Evolutionary conservation across 2,888 invertebrate genomes (phyloP), one percentile per base, ranked within the genome.

Genomic region (Doris montereyensis): DNA sequence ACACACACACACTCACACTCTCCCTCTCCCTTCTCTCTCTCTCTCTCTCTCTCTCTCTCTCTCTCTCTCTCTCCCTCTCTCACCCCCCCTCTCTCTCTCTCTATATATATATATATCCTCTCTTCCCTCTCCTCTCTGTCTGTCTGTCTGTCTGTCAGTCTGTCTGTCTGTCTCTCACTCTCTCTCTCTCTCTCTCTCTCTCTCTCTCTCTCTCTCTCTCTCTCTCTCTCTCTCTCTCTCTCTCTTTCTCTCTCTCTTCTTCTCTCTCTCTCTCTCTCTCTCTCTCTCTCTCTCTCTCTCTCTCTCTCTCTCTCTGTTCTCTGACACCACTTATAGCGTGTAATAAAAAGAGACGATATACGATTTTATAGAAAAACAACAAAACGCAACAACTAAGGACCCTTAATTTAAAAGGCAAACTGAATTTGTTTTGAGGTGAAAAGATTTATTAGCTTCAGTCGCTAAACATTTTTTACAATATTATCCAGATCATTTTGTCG

Each of bases 191-290:
- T 28, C 30, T 30, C 30, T 68, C 68, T 68, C 30, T 30, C n/a
- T 24, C 24, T 68, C 30, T 8, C n/a, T 68, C 68, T 68, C 8
- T 30, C 5, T 68, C 30, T 28, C 30, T n/a, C 30, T 28, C 68
- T n/a, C 30, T 28, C 68, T 68, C 30, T 30, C 30, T 68, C 68
- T 68, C 30, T 30, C 30, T 68, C 68, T 28, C 57, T 57, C 26
- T 35, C 26, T 0, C 57, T 57, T 0, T 24, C 57, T 1, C 41
- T 30, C 30, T n/a, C 68, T 26, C 68, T 8, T 24, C 8, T 41
- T 71, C 35, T 35, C 21, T 71, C 35, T 71, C 71, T 35, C 35
- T 35, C 71, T 71, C 71, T 21, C 24, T 71, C 35, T 32, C 5
- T 10, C 35, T 71, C 35, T 71, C 34, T 35, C 35, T 35, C 13